Evolutionary conservation across 2,888 invertebrate species (phyloP).

Genomic region (Cephus spinipes): DNA sequence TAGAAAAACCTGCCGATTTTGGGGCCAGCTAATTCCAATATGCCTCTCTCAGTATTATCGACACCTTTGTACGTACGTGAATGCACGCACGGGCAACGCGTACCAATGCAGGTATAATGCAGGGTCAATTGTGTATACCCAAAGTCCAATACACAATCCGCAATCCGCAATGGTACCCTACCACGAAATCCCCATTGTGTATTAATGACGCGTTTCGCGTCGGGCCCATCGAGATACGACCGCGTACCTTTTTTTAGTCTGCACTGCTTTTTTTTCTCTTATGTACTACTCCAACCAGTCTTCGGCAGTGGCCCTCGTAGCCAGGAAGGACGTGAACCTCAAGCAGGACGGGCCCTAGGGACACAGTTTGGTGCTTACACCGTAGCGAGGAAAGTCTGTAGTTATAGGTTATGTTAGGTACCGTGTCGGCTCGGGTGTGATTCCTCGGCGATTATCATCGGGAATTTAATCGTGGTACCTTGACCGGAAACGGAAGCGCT

Average conservation of each 20-base stretch:
- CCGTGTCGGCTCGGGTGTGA: conserved; percentile 3
- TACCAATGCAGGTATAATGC: neutral
- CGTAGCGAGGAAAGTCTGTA: neutral
- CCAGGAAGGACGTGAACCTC: neutral
- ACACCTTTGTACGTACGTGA: neutral
- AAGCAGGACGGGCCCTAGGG: neutral
- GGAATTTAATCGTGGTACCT: conserved; percentile 19
- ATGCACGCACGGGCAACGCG: neutral
- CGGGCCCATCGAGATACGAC: neutral
- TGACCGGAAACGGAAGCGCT: conserved; percentile 20
- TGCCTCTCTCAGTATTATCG: neutral
- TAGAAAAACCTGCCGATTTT: neutral
- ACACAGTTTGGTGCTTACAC: neutral
- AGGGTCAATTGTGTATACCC: neutral
- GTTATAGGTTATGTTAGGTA: neutral
- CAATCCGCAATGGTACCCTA: neutral
- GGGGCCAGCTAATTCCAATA: neutral
- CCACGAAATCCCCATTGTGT: neutral
- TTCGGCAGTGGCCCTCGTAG: neutral
- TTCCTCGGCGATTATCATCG: conserved; percentile 5
- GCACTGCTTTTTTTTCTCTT: conserved; percentile 1
- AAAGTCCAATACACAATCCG: neutral
- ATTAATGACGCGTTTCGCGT: neutral
- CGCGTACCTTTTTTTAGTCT: neutral
- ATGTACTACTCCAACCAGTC: neutral